These are phyloP conservation scores for Ochropleura leucogaster DNA, from an alignment of 2,888 invertebrate genomes.

Conservation along the genomic window DNA sequence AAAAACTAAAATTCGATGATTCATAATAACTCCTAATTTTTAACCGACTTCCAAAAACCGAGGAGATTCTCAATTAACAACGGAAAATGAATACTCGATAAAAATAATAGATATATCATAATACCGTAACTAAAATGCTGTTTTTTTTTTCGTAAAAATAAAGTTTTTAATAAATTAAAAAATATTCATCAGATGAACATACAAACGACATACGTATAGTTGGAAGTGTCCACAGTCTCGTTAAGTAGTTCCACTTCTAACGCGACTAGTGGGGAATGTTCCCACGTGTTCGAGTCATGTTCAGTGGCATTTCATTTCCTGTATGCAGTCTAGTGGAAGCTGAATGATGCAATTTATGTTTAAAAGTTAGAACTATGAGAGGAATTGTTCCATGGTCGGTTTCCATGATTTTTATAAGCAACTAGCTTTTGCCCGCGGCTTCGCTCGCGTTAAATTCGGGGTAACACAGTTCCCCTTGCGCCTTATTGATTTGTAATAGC, in stretches of 20 bases:
- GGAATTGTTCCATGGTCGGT: background rate
- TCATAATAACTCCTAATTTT: background rate
- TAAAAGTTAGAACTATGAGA: slow-evolving; percentile 11
- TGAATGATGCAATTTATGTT: slow-evolving; percentile 13
- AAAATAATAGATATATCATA: too few relatives aligned
- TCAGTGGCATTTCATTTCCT: slow-evolving; percentile 33
- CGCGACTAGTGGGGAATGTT: slow-evolving; percentile 15
- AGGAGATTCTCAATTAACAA: too few relatives aligned
- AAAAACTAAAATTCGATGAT: background rate
- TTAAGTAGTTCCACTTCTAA: slow-evolving; percentile 18
- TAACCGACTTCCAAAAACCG: too few relatives aligned
- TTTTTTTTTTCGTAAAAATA: too few relatives aligned
- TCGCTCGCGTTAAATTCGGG: too few relatives aligned
- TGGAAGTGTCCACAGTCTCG: slow-evolving; percentile 6
- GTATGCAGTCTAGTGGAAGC: background rate
- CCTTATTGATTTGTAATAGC: too few relatives aligned
- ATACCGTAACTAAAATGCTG: too few relatives aligned
- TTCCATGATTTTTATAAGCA: too few relatives aligned
- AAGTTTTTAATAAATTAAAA: background rate
- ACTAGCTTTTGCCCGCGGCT: too few relatives aligned
- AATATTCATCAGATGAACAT: slow-evolving; percentile 1
- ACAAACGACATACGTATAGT: background rate
- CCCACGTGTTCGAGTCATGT: slow-evolving; percentile 23
- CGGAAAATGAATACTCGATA: too few relatives aligned
- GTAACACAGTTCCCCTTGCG: too few relatives aligned